Evolutionary conservation across 2,797 vertebrate species (phyloP).

Genomic region (Poecilia picta): DNA sequence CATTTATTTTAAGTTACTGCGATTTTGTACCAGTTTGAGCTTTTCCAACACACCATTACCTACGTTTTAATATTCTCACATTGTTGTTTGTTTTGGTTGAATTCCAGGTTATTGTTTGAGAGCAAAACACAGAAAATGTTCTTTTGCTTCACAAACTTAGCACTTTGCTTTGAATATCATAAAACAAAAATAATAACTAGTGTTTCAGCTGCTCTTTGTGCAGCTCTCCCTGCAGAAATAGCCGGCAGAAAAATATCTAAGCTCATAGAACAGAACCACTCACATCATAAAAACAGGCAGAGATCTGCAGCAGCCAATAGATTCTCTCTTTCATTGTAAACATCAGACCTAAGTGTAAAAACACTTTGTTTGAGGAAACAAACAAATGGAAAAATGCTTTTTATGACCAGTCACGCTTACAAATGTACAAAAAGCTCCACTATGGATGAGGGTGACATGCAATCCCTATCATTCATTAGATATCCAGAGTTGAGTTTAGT

Average conservation of each 20-base stretch:
- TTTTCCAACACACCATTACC: background rate
- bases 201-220: background rate
- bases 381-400: background rate
- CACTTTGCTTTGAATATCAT: background rate
- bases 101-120: background rate
- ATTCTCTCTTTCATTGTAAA: slow-evolving; percentile 1
- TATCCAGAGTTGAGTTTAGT: background rate
- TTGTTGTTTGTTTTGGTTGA: background rate
- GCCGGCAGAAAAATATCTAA: background rate
- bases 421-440: background rate
- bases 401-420: background rate
- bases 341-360: background rate
- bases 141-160: background rate
- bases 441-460: background rate
- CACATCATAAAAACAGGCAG: background rate
- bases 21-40: background rate
- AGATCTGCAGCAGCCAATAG: background rate
- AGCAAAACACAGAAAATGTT: background rate
- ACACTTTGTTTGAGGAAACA: background rate
- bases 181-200: background rate
- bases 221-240: background rate
- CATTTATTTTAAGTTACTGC: background rate
- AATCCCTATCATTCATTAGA: background rate
- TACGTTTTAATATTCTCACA: background rate
- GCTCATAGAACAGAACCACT: background rate